These are phyloP conservation scores for Nebria salina DNA, from an alignment of 2,888 invertebrate genomes.

Conservation along the genomic window DNA sequence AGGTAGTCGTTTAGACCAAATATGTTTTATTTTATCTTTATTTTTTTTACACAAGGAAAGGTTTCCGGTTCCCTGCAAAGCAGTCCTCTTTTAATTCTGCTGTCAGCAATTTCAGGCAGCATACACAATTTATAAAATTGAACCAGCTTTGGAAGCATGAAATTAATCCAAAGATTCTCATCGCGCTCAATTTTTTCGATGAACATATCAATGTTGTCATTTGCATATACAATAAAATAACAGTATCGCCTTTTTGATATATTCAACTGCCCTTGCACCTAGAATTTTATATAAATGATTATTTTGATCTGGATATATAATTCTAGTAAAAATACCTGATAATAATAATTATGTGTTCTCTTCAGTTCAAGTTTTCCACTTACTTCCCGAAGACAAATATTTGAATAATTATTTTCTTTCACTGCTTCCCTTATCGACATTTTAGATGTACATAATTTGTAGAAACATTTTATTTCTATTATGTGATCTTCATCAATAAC, in stretches of 20 bases:
- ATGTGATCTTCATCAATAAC: slow-evolving; percentile 16
- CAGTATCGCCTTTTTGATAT: slow-evolving; percentile 2
- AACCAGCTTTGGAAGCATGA: too few species aligned
- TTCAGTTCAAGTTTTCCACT: slow-evolving; percentile 7
- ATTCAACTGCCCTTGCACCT: slow-evolving; percentile 12
- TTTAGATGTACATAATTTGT: slow-evolving; percentile 10
- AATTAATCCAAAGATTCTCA: too few species aligned
- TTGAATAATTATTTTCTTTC: slow-evolving; percentile 7
- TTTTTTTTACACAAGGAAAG: too few species aligned
- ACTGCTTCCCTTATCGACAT: slow-evolving; percentile 3
- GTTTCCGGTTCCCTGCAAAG: too few species aligned
- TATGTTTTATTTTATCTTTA: too few species aligned
- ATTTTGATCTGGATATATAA: background rate
- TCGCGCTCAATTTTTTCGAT: too few species aligned
- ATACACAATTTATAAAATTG: too few species aligned
- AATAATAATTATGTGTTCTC: slow-evolving; percentile 19
- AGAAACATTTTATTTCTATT: slow-evolving; percentile 5
- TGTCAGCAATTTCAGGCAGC: too few species aligned
- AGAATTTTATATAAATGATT: background rate
- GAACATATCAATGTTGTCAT: too few species aligned
- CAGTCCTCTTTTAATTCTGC: too few species aligned
- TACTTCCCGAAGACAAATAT: background rate
- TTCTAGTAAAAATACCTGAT: slow-evolving; percentile 12
- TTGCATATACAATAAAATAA: slow-evolving; percentile 14
- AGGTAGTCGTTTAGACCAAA: too few species aligned